phyloP scores from a whole-genome alignment of 2,888 invertebrate genomes.

The Eustalomyia histrio region DNA sequence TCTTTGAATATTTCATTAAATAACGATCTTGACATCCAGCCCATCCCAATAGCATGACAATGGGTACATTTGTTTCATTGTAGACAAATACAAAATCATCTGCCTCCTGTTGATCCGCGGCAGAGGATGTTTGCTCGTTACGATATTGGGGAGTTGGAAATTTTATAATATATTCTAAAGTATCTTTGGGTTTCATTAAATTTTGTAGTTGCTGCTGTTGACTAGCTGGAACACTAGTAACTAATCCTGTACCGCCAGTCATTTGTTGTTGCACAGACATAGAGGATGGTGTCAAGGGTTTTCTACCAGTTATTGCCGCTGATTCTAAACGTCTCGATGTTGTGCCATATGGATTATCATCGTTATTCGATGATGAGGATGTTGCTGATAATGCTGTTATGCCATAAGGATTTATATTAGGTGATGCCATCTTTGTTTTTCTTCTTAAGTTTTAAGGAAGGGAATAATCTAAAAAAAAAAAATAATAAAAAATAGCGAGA shows the following conservation, averaged over 20 bases:
- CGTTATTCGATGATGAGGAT: conserved; percentile 7
- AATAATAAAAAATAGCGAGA: too few relatives aligned
- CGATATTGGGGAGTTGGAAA: conserved; percentile 82
- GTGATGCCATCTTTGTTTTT: conserved; percentile 25
- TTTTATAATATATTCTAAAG: conserved; percentile 83
- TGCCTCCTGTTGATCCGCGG: conserved; percentile 67
- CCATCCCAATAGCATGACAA: conserved; percentile 88
- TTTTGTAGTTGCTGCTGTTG: conserved; percentile 56
- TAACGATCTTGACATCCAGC: conserved; percentile 89
- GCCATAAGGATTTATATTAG: conserved; percentile 57
- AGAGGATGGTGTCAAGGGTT: conserved; percentile 18
- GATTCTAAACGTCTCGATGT: conserved; percentile 52
- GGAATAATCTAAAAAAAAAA: neutral
- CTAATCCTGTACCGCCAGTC: conserved; percentile 41
- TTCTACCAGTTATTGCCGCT: conserved; percentile 50
- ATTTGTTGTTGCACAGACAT: conserved; percentile 26
- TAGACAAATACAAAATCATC: conserved; percentile 82
- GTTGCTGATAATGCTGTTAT: conserved; percentile 20
- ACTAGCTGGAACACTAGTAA: conserved; percentile 44
- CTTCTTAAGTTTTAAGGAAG: neutral
- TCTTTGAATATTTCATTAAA: conserved; percentile 87
- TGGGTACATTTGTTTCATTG: conserved; percentile 83
- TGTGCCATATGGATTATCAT: conserved; percentile 37
- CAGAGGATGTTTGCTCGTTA: conserved; percentile 62
- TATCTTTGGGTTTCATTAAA: conserved; percentile 76